Evolutionary conservation across 2,113 vertebrate species (phyloP).

Genomic region (Notothenia coriiceps): DNA sequence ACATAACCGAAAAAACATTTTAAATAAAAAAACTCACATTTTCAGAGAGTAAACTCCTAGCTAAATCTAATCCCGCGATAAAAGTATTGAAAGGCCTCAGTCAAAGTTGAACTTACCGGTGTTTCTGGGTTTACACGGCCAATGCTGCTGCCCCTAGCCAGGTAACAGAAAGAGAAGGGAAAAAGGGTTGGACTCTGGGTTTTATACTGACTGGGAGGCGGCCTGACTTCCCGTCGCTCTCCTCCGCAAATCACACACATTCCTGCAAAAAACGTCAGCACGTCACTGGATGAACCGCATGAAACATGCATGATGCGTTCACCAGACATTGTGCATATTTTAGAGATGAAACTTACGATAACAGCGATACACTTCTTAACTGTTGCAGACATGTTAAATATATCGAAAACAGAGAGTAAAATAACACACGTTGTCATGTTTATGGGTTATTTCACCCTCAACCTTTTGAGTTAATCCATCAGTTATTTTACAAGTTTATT

Average conservation of each 20-base stretch:
- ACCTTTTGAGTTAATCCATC: neutral
- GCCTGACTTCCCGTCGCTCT: slow-evolving; percentile 69
- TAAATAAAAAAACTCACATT: fast-evolving
- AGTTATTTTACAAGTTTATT: neutral
- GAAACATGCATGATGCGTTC: slow-evolving; percentile 27
- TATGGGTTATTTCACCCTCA: neutral
- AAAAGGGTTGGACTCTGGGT: slow-evolving; percentile 46
- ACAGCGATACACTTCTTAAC: fast-evolving
- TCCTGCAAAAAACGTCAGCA: slow-evolving; percentile 82
- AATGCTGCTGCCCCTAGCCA: slow-evolving; percentile 85
- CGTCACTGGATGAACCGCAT: slow-evolving; percentile 55
- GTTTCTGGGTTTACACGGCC: slow-evolving; percentile 79
- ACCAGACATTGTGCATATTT: neutral
- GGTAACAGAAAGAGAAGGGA: slow-evolving; percentile 88
- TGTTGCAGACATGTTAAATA: too few species aligned
- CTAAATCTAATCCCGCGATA: too few species aligned
- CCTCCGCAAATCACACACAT: slow-evolving; percentile 84
- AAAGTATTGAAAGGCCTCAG: neutral
- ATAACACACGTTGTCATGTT: neutral
- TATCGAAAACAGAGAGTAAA: neutral
- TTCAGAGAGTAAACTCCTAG: neutral
- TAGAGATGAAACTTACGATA: neutral
- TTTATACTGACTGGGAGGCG: slow-evolving; percentile 84
- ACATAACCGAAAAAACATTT: slow-evolving; percentile 53
- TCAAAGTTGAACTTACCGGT: slow-evolving; percentile 77